These are phyloP conservation scores for Sebastes matsubarae DNA, from an alignment of 2,797 vertebrate species.

Conservation along the genomic window DNA sequence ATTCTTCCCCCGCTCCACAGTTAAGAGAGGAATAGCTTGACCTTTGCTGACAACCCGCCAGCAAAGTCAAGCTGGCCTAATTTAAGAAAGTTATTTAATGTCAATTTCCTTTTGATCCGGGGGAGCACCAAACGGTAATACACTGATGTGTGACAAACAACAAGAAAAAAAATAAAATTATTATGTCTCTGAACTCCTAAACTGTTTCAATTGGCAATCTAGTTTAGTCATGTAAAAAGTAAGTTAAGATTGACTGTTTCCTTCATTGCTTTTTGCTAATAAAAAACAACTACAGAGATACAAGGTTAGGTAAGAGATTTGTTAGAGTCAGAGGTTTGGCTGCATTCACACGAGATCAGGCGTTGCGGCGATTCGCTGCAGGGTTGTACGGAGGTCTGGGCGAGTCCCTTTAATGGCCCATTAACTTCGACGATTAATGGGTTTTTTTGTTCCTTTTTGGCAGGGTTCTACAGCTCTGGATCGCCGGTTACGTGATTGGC, in stretches of 20 bases:
- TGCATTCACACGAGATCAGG: too few species aligned
- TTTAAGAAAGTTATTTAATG: slow-evolving; percentile 53
- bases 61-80: slow-evolving; percentile 52
- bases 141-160: background rate
- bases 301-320: background rate
- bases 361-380: too few species aligned
- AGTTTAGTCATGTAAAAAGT: background rate
- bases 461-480: too few species aligned
- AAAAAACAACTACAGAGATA: background rate
- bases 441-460: too few species aligned
- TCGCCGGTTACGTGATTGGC: too few species aligned
- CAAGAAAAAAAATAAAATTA: background rate
- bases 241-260: background rate
- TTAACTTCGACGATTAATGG: too few species aligned
- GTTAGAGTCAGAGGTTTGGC: background rate
- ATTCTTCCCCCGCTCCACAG: slow-evolving; percentile 45
- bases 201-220: background rate
- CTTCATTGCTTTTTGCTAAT: background rate
- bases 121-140: background rate
- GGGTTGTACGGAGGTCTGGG: too few species aligned
- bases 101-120: slow-evolving; percentile 36
- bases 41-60: slow-evolving; percentile 63
- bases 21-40: slow-evolving; percentile 67
- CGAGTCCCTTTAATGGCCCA: too few species aligned
- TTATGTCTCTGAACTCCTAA: background rate